phyloP scores from a whole-genome alignment of 2,113 vertebrate genomes.

The Eubucco bourcierii region DNA sequence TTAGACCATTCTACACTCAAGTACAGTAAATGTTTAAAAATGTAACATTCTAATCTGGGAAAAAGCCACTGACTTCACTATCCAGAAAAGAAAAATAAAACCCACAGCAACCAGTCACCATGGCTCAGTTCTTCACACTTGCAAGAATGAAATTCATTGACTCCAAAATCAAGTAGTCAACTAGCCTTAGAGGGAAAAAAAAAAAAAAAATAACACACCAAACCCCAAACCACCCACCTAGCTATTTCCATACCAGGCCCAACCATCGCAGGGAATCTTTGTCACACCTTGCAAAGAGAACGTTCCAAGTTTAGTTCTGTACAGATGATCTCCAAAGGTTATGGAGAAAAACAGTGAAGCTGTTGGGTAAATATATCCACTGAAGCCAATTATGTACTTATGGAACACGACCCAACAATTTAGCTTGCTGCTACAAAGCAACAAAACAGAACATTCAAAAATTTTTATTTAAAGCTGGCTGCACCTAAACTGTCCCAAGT shows the following conservation, averaged over 20 bases:
- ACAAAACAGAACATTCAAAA: neutral
- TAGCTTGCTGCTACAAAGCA: neutral
- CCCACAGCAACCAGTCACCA: neutral
- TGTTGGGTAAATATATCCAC: neutral
- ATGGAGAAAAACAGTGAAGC: neutral
- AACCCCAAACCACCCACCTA: neutral
- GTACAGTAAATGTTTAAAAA: constrained; percentile 25
- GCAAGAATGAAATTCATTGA: neutral
- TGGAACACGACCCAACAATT: constrained; percentile 2
- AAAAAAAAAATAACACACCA: no score
- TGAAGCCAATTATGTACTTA: neutral
- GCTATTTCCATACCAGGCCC: neutral
- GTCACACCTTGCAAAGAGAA: neutral
- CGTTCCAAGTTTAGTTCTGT: neutral
- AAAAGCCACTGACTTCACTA: neutral
- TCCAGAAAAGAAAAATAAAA: neutral
- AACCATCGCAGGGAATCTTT: neutral
- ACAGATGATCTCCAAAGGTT: neutral
- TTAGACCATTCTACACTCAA: neutral
- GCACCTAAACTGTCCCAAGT: neutral
- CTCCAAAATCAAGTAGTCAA: neutral
- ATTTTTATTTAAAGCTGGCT: neutral
- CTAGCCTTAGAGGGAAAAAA: neutral
- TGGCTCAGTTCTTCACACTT: neutral
- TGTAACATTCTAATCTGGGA: neutral